Percentiles rank a stretch among this genome's conserved stretches.
These are phyloP conservation scores for Keiferia lycopersicella DNA, from an alignment of 2,888 invertebrate species.

Conservation along the genomic window DNA sequence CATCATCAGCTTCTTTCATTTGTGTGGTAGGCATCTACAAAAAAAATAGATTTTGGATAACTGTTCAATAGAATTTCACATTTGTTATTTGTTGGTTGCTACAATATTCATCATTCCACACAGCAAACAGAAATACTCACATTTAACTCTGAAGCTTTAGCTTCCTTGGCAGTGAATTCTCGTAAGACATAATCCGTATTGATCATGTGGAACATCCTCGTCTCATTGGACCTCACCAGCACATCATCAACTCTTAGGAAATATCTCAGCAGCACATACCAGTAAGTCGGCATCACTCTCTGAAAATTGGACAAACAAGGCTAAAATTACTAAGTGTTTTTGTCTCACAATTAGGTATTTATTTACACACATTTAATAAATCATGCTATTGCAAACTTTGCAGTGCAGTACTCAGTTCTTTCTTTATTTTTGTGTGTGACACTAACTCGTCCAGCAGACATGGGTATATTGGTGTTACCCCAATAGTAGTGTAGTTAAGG, in stretches of 20 bases:
- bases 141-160: slow-evolving; percentile 85
- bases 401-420: too few relatives aligned
- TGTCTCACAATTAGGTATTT: too few relatives aligned
- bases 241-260: slow-evolving; percentile 98
- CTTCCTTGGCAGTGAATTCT: slow-evolving; percentile 91
- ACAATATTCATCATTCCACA: too few relatives aligned
- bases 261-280: slow-evolving; percentile 93
- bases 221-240: slow-evolving; percentile 92
- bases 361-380: too few relatives aligned
- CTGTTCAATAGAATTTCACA: too few relatives aligned
- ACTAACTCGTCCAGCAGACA: too few relatives aligned
- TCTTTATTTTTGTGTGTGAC: too few relatives aligned
- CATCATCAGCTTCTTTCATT: slow-evolving; percentile 76
- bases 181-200: slow-evolving; percentile 89
- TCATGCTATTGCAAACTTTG: too few relatives aligned
- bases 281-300: slow-evolving; percentile 98
- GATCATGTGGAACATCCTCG: slow-evolving; percentile 90
- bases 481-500: too few relatives aligned
- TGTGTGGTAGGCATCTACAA: slow-evolving; percentile 66
- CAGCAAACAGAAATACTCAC: slow-evolving; percentile 60
- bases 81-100: too few relatives aligned
- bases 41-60: too few relatives aligned
- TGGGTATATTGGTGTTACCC: too few relatives aligned
- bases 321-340: neutral
- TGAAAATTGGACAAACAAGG: slow-evolving; percentile 61